Conservation (phyloP, 2,797 vertebrate species). For the Poeciliopsis gracilis region DNA sequence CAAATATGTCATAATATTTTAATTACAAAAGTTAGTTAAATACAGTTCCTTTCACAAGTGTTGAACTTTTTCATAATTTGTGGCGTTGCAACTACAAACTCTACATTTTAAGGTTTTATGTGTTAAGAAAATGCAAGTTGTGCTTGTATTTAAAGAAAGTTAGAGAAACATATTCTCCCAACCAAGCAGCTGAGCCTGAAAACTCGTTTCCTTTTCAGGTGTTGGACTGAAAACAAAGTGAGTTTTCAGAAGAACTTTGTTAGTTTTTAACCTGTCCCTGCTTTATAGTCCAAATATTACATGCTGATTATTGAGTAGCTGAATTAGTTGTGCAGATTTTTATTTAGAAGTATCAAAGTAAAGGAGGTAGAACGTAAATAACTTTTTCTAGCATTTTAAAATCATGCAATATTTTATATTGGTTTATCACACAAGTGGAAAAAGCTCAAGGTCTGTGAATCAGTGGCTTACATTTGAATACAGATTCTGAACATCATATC, state of each 20-base stretch:
- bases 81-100: not conserved
- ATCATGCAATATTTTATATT: not conserved
- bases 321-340: not conserved
- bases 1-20: not conserved
- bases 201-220: not conserved
- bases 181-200: too few relatives aligned
- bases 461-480: not conserved
- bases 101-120: not conserved
- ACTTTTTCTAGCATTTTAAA: not conserved
- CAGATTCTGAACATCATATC: not conserved
- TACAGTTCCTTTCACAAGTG: not conserved
- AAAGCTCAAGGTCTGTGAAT: not conserved
- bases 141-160: not conserved
- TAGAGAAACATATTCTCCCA: not conserved
- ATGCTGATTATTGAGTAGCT: not conserved
- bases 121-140: not conserved
- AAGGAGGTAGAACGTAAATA: not conserved
- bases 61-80: not conserved
- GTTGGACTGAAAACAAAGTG: not conserved
- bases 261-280: not conserved
- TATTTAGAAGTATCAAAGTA: not conserved
- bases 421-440: not conserved
- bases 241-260: not conserved
- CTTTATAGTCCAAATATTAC: not conserved
- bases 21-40: not conserved